Base-by-base conservation (phyloP, 2,888 invertebrate species). In the Lasius platythorax region DNA sequence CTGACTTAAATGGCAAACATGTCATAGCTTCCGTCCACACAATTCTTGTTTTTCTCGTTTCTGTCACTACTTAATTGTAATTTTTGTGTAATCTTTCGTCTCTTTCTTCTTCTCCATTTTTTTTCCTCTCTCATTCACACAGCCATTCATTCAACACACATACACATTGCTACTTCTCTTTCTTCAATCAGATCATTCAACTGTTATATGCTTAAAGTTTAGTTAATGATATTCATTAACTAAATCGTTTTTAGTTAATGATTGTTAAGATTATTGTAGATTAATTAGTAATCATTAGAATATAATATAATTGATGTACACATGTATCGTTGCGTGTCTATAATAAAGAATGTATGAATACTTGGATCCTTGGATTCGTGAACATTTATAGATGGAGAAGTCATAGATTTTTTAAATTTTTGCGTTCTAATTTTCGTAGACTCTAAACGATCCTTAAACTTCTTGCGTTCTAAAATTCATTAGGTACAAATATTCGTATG, bases 261-360 rank as follows among this genome's bases (percentile, higher is more conserved):
- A 88, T 92, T 89, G 88, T 93, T 93, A 93, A 93, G 93, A 93
- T 94, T 94, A 94, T 93, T 93, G 92, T 93, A 93, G 93, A 93
- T 92, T 93, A 91, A 91, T 92, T 92, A 93, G 91, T 93, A 93
- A 93, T 93, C 91, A 90, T 93, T 94, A 94, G 91, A 93, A 93
- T 94, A 94, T 92, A 92, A 93, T 94, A 92, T 93, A 92, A 88
- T 91, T 93, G 91, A 93, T 93, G 91, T 91, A 93, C 90, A 91
- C 91, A 88, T 90, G 89, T 88, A 90, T 88, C 87, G 86, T 83
- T 89, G 87, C 70, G 64, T 83, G 70, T 85, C 56, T 82, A 82
- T 81, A 68, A 73, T 84, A 84, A 76, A 82, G 73, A 87, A 84
- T 73, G 56, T 81, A 66, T 73, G 81, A 83, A 53, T 76, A 79